phyloP scores from a whole-genome alignment of 2,113 vertebrate species.

The Cyrtonyx montezumae region DNA sequence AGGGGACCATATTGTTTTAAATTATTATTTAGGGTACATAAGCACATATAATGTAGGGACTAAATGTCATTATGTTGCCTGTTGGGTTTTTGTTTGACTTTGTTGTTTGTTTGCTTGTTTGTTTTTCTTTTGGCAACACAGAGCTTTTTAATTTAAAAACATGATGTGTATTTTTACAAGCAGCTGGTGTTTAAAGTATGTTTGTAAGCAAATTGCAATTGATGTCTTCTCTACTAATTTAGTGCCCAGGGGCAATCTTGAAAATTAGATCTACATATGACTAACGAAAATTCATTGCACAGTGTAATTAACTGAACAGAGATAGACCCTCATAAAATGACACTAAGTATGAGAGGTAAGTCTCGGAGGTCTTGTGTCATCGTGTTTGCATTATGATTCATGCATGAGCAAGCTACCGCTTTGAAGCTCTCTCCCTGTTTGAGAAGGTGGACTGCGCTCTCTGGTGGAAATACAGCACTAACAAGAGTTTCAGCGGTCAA shows the following conservation, averaged over 20 bases:
- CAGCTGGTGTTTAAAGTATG: constrained; percentile 46
- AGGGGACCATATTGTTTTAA: background rate
- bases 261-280: constrained; percentile 53
- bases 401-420: background rate
- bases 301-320: constrained; percentile 10
- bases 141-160: constrained; percentile 40
- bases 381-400: background rate
- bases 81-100: background rate
- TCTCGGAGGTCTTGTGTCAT: background rate
- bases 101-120: background rate
- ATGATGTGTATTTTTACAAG: constrained; percentile 9
- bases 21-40: background rate
- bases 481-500: accelerated
- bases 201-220: constrained; percentile 56
- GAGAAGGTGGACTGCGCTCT: constrained; percentile 6
- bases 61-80: background rate
- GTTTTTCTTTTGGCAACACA: background rate
- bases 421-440: background rate
- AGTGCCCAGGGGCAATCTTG: background rate
- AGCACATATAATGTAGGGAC: background rate
- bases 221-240: constrained; percentile 35
- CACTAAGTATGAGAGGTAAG: background rate
- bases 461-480: constrained; percentile 9
- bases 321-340: background rate
- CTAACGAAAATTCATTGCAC: constrained; percentile 16